Percentiles rank a stretch among this genome's conserved stretches.
Evolutionary conservation across 2,113 vertebrate genomes (phyloP).

Genomic region (Amblyopsis rosae): DNA sequence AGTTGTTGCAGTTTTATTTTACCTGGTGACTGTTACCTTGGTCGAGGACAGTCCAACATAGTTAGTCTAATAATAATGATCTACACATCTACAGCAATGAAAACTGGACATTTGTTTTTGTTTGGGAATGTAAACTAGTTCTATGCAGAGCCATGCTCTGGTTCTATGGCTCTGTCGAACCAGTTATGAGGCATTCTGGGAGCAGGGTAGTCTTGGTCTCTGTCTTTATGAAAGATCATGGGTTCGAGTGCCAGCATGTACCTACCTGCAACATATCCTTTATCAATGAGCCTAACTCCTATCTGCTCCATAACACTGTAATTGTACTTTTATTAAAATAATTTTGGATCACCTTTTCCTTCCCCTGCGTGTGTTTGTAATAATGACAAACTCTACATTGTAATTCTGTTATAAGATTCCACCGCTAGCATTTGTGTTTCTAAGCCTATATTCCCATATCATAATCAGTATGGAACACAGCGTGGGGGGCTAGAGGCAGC

Average conservation of each 20-base stretch:
- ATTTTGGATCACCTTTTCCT: too few relatives aligned
- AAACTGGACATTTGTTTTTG: neutral
- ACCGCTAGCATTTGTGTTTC: too few relatives aligned
- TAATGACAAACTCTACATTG: too few relatives aligned
- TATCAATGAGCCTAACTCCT: too few relatives aligned
- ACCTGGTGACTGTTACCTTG: too few relatives aligned
- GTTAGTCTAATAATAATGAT: neutral
- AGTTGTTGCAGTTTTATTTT: neutral
- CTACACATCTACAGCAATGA: neutral
- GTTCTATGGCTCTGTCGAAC: neutral
- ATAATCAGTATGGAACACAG: conserved; percentile 6
- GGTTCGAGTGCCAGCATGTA: neutral
- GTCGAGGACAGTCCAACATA: neutral
- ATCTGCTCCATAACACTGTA: too few relatives aligned
- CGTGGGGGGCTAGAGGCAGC: neutral
- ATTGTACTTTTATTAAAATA: too few relatives aligned
- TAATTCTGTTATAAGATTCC: too few relatives aligned
- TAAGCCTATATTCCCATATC: too few relatives aligned
- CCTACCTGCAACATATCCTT: neutral
- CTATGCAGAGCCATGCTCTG: too few relatives aligned
- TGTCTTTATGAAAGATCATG: neutral
- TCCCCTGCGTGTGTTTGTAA: too few relatives aligned
- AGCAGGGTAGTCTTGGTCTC: neutral
- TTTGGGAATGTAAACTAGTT: neutral
- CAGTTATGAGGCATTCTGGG: neutral